These are phyloP conservation scores for Hydrozoanthus tunicans DNA, from an alignment of 64 coral and sea anemone species.

Conservation along the genomic window DNA sequence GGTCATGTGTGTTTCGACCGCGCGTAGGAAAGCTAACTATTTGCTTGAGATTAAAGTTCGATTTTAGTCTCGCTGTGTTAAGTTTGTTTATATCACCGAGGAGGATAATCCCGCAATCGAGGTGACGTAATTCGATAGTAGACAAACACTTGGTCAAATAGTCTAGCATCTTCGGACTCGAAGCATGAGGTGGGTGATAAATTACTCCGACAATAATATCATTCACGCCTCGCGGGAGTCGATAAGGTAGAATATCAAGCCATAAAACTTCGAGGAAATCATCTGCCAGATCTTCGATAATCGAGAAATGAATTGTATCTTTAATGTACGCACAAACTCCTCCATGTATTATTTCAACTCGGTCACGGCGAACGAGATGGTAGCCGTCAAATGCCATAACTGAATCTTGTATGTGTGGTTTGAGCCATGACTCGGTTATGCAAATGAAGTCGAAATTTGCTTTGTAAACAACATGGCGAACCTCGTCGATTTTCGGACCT, in stretches of 20 bases:
- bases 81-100: slow-evolving; percentile 13
- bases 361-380: slow-evolving; percentile 4
- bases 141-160: background rate
- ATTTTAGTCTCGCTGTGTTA: too few species aligned
- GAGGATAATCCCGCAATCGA: background rate
- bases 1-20: too few species aligned
- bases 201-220: slow-evolving; percentile 1
- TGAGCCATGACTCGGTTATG: background rate
- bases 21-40: too few species aligned
- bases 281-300: slow-evolving; percentile 17
- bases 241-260: slow-evolving; percentile 12
- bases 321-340: slow-evolving; percentile 6
- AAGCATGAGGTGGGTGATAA: slow-evolving; percentile 12
- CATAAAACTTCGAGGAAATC: slow-evolving; percentile 22
- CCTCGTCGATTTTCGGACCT: background rate
- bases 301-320: background rate
- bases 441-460: background rate
- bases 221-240: background rate
- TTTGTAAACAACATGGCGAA: slow-evolving; percentile 4
- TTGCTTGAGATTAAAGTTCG: too few species aligned
- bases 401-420: slow-evolving; percentile 4
- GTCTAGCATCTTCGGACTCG: slow-evolving; percentile 7
- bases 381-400: background rate
- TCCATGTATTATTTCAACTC: slow-evolving; percentile 5
- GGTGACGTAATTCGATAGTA: background rate